phyloP scores from a whole-genome alignment of 2,797 vertebrate species.

The Melopsittacus undulatus region DNA sequence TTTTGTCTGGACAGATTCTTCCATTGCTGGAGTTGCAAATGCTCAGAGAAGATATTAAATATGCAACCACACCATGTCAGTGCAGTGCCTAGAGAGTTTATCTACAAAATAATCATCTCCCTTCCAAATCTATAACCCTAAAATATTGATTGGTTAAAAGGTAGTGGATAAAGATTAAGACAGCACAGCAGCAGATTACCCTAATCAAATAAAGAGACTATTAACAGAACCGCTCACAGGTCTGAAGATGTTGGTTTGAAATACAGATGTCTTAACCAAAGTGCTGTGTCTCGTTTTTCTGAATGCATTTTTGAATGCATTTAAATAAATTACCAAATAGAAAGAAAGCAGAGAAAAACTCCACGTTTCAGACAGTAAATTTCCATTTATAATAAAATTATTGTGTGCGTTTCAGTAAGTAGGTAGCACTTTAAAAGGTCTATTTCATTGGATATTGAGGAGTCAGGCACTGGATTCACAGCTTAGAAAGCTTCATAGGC shows the following conservation, averaged over 20 bases:
- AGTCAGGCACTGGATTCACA: not conserved
- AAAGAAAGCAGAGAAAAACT: constrained; percentile 43
- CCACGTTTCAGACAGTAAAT: constrained; percentile 68
- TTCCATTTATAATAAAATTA: constrained; percentile 74
- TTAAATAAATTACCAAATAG: constrained; percentile 77
- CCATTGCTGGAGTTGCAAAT: constrained; percentile 25
- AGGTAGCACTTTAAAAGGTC: constrained; percentile 41
- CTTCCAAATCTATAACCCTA: constrained; percentile 71
- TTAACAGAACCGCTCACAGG: constrained; percentile 61
- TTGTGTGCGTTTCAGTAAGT: constrained; percentile 55
- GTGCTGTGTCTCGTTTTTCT: constrained; percentile 76
- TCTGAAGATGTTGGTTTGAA: constrained; percentile 73
- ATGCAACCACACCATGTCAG: constrained; percentile 47
- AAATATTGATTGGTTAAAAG: constrained; percentile 75
- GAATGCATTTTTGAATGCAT: constrained; percentile 73
- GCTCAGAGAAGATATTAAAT: constrained; percentile 51
- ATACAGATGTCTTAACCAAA: constrained; percentile 76
- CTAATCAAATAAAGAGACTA: constrained; percentile 71
- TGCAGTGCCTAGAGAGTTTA: constrained; percentile 47
- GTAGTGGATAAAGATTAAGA: constrained; percentile 67
- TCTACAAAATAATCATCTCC: constrained; percentile 64
- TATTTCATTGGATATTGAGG: not conserved
- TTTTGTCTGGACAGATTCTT: not conserved
- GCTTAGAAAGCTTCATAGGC: not conserved
- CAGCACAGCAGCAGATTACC: constrained; percentile 60